A percentile compares a stretch with the other conserved stretches of the same genome.
Conservation (phyloP, 1,140 invertebrate species). For the Drosophila neocordata region DNA sequence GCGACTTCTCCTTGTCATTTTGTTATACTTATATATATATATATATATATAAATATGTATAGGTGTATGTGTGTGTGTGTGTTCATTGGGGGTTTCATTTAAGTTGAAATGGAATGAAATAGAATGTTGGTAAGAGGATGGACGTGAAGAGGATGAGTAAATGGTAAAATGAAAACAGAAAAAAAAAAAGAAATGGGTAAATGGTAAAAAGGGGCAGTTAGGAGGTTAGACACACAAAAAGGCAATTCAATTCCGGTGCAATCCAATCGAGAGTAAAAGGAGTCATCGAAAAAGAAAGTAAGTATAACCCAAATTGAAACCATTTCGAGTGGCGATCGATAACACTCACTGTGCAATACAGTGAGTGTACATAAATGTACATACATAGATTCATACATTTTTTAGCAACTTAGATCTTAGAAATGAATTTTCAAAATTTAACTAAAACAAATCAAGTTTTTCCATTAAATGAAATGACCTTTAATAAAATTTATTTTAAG, state of each 20-base stretch:
- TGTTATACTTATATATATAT: not conserved
- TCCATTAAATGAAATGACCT: too few species aligned
- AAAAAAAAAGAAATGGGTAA: not conserved
- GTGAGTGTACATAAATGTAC: too few species aligned
- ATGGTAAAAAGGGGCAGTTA: not conserved
- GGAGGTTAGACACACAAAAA: not conserved
- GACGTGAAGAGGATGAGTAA: not conserved
- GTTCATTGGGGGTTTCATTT: constrained; percentile 3
- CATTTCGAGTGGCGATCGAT: constrained; percentile 3
- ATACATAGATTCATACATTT: too few species aligned
- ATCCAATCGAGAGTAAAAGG: constrained; percentile 13
- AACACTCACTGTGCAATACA: not conserved
- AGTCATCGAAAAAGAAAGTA: constrained; percentile 9
- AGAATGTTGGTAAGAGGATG: not conserved
- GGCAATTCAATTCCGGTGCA: constrained; percentile 8
- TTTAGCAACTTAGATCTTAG: too few species aligned
- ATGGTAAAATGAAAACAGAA: not conserved
- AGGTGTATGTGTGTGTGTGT: not conserved
- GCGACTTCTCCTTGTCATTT: constrained; percentile 8
- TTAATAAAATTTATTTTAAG: too few species aligned
- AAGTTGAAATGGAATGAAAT: constrained; percentile 4
- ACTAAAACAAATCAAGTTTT: too few species aligned
- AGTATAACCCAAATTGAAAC: constrained; percentile 16
- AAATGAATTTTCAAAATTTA: too few species aligned
- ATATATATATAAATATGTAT: too few species aligned